phyloP scores from a whole-genome alignment of 2,113 vertebrate species.

The Carassius auratus region DNA sequence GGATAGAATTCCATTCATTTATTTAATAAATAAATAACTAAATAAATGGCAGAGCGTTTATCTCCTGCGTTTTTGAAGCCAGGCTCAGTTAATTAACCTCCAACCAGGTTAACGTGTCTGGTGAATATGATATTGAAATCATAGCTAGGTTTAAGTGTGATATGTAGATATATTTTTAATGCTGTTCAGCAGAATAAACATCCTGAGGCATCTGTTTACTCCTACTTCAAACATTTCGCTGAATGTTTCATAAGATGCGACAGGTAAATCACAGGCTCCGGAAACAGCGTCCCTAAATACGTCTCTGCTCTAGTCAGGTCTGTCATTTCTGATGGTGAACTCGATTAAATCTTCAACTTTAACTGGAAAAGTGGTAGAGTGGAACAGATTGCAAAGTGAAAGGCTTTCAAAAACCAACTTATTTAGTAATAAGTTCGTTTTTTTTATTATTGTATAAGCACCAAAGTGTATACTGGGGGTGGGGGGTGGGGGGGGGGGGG shows the following conservation, averaged over 20 bases:
- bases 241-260: conserved; percentile 33
- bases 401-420: neutral
- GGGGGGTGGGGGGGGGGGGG: too few relatives aligned
- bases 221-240: conserved; percentile 10
- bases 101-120: neutral
- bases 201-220: conserved; percentile 23
- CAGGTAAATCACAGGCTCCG: conserved; percentile 26
- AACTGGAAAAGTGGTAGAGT: neutral
- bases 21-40: neutral
- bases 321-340: neutral
- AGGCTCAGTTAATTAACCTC: neutral
- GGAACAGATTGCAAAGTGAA: neutral
- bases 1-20: neutral
- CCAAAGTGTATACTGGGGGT: too few relatives aligned
- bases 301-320: neutral
- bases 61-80: neutral
- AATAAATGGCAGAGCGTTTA: neutral
- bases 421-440: neutral
- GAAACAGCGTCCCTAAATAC: neutral
- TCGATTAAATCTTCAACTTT: conserved; percentile 10
- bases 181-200: conserved; percentile 14
- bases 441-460: too few relatives aligned
- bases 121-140: conserved; percentile 7
- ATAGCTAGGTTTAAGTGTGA: conserved; percentile 1
- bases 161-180: conserved; percentile 29